phyloP scores from a whole-genome alignment of 2,797 vertebrate genomes.

The Menidia menidia region DNA sequence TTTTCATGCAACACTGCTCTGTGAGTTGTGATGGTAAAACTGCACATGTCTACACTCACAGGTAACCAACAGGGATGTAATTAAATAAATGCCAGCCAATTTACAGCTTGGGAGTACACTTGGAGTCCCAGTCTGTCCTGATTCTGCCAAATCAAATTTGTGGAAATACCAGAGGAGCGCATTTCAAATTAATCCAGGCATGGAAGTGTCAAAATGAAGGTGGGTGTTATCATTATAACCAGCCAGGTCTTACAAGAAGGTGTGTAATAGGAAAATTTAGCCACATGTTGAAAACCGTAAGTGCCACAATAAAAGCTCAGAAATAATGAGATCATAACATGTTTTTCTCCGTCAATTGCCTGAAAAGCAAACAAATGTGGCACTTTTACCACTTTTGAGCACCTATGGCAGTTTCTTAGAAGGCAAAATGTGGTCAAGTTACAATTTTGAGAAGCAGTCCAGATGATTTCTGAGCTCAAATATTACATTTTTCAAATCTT shows the following conservation, averaged over 20 bases:
- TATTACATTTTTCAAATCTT: background rate
- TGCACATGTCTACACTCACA: slow-evolving; percentile 42
- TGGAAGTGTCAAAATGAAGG: slow-evolving; percentile 56
- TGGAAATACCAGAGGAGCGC: slow-evolving; percentile 56
- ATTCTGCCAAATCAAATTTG: slow-evolving; percentile 73
- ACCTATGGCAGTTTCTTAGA: no score
- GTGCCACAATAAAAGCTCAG: no score
- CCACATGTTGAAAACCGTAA: background rate
- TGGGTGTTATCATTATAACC: slow-evolving; percentile 37
- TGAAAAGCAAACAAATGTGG: no score
- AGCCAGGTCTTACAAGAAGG: background rate
- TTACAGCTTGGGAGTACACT: slow-evolving; percentile 57
- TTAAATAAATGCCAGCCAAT: slow-evolving; percentile 65
- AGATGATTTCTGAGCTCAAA: no score
- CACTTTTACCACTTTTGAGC: no score
- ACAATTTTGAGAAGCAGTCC: background rate
- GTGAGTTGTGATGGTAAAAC: slow-evolving; percentile 35
- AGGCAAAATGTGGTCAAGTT: background rate
- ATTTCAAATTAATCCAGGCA: slow-evolving; percentile 58
- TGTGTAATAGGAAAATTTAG: no score
- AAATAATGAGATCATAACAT: no score
- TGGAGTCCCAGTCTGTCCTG: slow-evolving; percentile 66
- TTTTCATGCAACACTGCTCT: slow-evolving; percentile 34
- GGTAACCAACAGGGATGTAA: slow-evolving; percentile 53
- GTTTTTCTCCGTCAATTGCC: no score